A percentile compares a stretch with the other conserved stretches of the same genome.
phyloP scores from a whole-genome alignment of 2,113 vertebrate genomes.

The Sinocyclocheilus rhinocerous region DNA sequence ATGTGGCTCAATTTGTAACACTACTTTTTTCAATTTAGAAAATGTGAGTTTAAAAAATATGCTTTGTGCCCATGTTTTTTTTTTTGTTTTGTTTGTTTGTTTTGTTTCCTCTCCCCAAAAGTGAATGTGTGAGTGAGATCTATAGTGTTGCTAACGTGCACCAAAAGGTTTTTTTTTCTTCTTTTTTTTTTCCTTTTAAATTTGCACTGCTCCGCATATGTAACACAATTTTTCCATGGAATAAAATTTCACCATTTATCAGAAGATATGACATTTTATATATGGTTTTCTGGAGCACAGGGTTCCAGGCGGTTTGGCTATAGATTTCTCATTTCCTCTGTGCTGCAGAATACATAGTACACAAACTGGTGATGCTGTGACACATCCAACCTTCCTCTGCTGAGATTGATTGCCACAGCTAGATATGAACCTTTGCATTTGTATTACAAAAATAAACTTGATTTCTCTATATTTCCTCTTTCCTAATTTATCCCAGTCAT shows the following conservation, averaged over 20 bases:
- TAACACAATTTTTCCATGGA: slow-evolving; percentile 44
- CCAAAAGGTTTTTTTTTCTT: too few relatives aligned
- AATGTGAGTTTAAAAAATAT: not conserved
- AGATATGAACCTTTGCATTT: slow-evolving; percentile 76
- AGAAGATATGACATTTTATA: slow-evolving; percentile 54
- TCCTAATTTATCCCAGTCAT: slow-evolving; percentile 54
- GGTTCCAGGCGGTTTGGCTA: slow-evolving; percentile 66
- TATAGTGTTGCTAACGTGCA: too few relatives aligned
- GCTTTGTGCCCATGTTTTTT: too few relatives aligned
- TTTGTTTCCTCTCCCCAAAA: too few relatives aligned
- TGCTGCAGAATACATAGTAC: slow-evolving; percentile 71
- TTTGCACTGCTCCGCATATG: slow-evolving; percentile 48
- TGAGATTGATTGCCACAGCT: slow-evolving; percentile 78
- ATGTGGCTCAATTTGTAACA: slow-evolving; percentile 43
- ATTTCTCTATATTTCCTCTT: slow-evolving; percentile 69
- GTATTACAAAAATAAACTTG: slow-evolving; percentile 82
- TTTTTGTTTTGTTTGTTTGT: too few relatives aligned
- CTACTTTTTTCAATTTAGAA: slow-evolving; percentile 38
- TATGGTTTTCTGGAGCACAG: slow-evolving; percentile 60
- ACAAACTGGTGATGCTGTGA: slow-evolving; percentile 67
- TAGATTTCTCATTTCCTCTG: slow-evolving; percentile 65
- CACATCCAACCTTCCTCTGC: slow-evolving; percentile 69
- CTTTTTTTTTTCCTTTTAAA: slow-evolving; percentile 46
- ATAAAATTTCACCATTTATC: slow-evolving; percentile 64
- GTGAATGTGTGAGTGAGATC: too few relatives aligned